These are phyloP conservation scores for Catostylus mosaicus DNA, from an alignment of 30 jellyfish, hydroid and myxozoan species.

Conservation along the genomic window DNA sequence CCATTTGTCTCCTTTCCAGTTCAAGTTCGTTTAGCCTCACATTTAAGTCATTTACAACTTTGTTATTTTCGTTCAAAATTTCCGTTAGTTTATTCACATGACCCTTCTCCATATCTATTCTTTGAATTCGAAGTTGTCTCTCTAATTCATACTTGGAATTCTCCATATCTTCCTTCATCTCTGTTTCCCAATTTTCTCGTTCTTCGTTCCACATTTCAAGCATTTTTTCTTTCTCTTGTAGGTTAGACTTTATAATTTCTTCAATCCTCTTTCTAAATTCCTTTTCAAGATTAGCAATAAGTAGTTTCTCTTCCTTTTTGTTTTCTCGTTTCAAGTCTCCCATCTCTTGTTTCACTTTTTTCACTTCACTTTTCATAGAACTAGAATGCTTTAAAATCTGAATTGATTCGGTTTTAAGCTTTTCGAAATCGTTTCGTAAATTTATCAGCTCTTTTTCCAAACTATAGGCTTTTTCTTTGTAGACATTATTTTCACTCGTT, in stretches of 20 bases:
- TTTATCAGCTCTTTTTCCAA: conserved; percentile 21
- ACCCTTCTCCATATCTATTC: conserved; percentile 78
- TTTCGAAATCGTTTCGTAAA: conserved; percentile 27
- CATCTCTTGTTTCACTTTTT: conserved; percentile 17
- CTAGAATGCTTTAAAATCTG: conserved; percentile 30
- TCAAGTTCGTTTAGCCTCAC: conserved; percentile 52
- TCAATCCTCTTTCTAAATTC: conserved; percentile 71
- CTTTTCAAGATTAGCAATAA: conserved; percentile 71
- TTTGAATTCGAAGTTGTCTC: conserved; percentile 79
- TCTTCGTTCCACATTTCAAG: conserved; percentile 86
- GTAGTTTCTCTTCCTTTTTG: conserved; percentile 60
- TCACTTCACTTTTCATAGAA: conserved; percentile 34
- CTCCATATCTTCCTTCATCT: conserved; percentile 55
- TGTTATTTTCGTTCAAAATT: conserved; percentile 44
- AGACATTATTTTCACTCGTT: neutral
- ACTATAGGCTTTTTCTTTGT: conserved; percentile 40
- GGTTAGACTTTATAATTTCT: conserved; percentile 53
- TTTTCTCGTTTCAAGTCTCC: conserved; percentile 51
- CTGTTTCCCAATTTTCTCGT: conserved; percentile 89
- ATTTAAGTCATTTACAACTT: conserved; percentile 49
- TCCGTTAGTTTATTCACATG: conserved; percentile 46
- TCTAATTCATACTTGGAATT: conserved; percentile 66
- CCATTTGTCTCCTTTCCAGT: conserved; percentile 41
- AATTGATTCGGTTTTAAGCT: conserved; percentile 41
- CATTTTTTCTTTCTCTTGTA: conserved; percentile 74